Conservation (phyloP, 1,140 invertebrate genomes). For the Drosophila tristis region DNA sequence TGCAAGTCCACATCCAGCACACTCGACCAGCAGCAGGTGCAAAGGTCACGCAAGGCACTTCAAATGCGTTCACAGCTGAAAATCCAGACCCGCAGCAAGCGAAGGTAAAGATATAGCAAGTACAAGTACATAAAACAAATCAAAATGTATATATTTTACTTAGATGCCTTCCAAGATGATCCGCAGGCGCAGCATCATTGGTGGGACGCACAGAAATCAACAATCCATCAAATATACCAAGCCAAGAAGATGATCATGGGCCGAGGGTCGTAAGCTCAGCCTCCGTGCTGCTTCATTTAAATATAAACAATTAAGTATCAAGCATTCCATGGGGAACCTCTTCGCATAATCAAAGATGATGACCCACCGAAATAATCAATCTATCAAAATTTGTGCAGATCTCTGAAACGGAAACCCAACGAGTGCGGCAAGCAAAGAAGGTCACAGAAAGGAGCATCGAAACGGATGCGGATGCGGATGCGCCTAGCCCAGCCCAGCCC, state of each 20-base stretch:
- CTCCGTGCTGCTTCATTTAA: no score
- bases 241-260: no score
- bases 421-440: background rate
- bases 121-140: background rate
- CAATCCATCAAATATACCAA: no score
- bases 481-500: no score
- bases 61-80: slow-evolving; percentile 53
- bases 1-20: no score
- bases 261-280: no score
- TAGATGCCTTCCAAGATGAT: background rate
- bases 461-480: background rate
- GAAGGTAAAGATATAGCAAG: background rate
- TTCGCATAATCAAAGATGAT: background rate
- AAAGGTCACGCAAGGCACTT: slow-evolving; percentile 45
- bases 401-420: background rate
- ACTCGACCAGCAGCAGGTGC: slow-evolving; percentile 50
- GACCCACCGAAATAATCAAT: slow-evolving; percentile 40
- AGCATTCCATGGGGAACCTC: no score
- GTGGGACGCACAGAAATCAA: no score
- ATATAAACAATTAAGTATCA: no score
- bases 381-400: slow-evolving; percentile 3
- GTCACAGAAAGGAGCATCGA: slow-evolving; percentile 28
- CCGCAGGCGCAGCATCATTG: no score
- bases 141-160: background rate
- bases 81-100: slow-evolving; percentile 4